Base-by-base conservation (phyloP, 2,888 invertebrate species). In the Abrostola tripartita region DNA sequence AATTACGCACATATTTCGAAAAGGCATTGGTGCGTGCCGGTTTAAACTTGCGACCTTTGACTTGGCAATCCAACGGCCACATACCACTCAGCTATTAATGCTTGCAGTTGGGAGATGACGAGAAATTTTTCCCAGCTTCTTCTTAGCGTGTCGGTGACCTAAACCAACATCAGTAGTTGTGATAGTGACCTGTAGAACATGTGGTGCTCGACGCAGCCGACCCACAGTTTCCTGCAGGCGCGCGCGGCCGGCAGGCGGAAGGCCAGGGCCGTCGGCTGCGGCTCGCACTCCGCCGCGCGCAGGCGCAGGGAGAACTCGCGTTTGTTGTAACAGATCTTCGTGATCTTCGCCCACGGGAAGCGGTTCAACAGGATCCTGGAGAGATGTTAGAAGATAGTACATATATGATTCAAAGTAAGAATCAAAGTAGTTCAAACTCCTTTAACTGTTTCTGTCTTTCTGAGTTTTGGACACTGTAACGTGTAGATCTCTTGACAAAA, bases 321-420 rank as follows among this genome's bases (percentile, higher is more conserved):
- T 84, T 99, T 96, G 92, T 99, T 98, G 95, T 99, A 99, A 79
- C 99, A 98, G 85, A 99, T 98, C 95, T 99, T 99, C 52, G 98
- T 95, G 82, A 99, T 99, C 95, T 98, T 99, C 36, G 99, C 98
- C 99, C 99, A 99, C 5, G 99, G 98, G 93, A 99, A 99, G 75
- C 99, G 97, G 95, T 99, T 99, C 88, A 99, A 98, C 73, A 98
- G 95, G 68, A 99, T 94, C 81, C 98, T 97, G 85, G 64, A 36
- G n/a, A n/a, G n/a, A n/a, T n/a, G n/a, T n/a, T n/a, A 37, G 38
- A 8, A 49, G n/a, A 9, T 0, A 14, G 6, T 1, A n/a, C 9
- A n/a, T n/a, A n/a, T 57, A 6, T 57, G 10, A 37, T 37, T 24
- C 9, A 35, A 14, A 24, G 53, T 37, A 12, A 42, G n/a, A 12